A percentile compares a stretch with the other conserved stretches of the same genome.
Conservation (phyloP, 2,113 vertebrate species). For the Gambusia holbrooki region DNA sequence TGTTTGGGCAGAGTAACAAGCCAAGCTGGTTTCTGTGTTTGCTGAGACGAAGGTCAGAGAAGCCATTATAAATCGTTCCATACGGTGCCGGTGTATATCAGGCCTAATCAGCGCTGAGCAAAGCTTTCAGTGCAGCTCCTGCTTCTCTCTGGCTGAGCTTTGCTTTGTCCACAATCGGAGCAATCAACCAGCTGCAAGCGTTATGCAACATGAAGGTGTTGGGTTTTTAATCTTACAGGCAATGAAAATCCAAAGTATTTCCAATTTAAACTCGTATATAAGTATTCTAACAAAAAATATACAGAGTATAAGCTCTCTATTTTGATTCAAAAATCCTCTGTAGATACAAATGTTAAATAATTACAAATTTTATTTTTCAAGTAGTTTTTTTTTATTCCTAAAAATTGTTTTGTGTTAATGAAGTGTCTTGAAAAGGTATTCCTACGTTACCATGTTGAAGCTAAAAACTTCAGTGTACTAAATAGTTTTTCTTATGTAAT, state of each 20-base stretch:
- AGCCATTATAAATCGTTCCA: conserved; percentile 43
- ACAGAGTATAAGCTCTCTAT: too few relatives aligned
- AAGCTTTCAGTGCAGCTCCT: conserved; percentile 42
- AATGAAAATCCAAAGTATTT: conserved; percentile 1
- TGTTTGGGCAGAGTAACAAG: conserved; percentile 29
- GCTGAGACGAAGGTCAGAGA: conserved; percentile 58
- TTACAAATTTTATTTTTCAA: too few relatives aligned
- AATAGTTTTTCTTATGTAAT: too few relatives aligned
- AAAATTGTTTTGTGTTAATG: too few relatives aligned
- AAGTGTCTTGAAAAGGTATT: too few relatives aligned
- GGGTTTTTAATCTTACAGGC: neutral
- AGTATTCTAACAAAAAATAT: too few relatives aligned
- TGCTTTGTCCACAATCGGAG: conserved; percentile 37
- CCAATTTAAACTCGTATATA: neutral
- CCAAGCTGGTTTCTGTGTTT: conserved; percentile 39
- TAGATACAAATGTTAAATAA: too few relatives aligned
- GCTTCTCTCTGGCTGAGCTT: conserved; percentile 34
- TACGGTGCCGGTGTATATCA: conserved; percentile 32
- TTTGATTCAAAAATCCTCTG: too few relatives aligned
- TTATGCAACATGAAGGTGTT: conserved; percentile 4
- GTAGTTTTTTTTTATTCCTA: too few relatives aligned
- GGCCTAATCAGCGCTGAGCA: conserved; percentile 59
- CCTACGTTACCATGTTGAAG: too few relatives aligned
- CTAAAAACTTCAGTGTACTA: too few relatives aligned
- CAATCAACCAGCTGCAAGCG: conserved; percentile 37